Evolutionary conservation across 2,888 invertebrate species (phyloP), one percentile per base, ranked within the genome.

Genomic region (Lochmaea crataegi): DNA sequence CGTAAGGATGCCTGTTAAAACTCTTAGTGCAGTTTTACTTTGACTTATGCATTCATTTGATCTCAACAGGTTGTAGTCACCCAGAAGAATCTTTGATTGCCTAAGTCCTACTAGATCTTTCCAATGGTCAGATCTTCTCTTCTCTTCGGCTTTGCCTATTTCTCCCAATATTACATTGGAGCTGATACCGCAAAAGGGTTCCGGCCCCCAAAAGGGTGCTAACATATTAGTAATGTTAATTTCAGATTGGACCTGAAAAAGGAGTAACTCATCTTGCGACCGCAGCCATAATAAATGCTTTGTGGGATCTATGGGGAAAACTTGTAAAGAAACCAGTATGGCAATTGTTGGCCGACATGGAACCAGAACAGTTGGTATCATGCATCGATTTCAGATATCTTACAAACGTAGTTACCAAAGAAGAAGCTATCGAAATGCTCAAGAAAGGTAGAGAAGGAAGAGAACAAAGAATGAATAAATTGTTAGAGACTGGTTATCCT

Each of bases 221-320:
- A n/a, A n/a, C n/a, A n/a, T n/a, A n/a, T n/a, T n/a, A 22, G 38
- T 48, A 42, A 76, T 69, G 63, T 60, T 74, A 14, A 60, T 79
- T 79, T 70, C 83, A 94, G 96, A 90, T 96, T 67, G 96, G 96
- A 1, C 96, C 96, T 12, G 96, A 96, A 85, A 96, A 96, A 86
- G 96, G 97, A 11, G 96, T 94, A 0, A 92, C 92, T 12, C 96
- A 97, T 87, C 88, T 97, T 79, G 97, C 96, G 0, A 92, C 92
- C 2, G 96, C 95, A 0, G 96, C 96, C 10, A 91, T 97, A 68
- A 87, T 96, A n/a, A 97, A 97, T 86, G 94, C 96, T 1, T 85
- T 97, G 2, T 97, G 97, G 97, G 97, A 97, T 85, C 87, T 97
- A 68, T 96, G 96, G 96, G 96, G 93, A 0, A 91, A 94, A 80